Evolutionary conservation across 2,888 invertebrate species (phyloP), one percentile per base, ranked within the genome.

Genomic region (Calameuta idolon): DNA sequence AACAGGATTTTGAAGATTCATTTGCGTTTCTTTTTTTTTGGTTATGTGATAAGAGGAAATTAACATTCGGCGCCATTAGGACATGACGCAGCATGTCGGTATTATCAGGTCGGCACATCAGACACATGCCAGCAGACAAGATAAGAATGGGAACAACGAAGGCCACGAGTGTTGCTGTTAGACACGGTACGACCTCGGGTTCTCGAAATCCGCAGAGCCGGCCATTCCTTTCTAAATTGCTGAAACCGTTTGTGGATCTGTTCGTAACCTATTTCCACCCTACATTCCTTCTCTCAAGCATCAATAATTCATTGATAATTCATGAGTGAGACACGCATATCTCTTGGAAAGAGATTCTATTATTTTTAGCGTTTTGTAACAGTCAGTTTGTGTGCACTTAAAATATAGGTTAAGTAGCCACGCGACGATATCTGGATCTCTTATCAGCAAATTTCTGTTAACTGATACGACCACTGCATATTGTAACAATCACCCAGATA

Each of bases 151-250:
- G 31, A 71, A 23, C 12, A 34, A 71, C 15, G 71, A 71, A 71
- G 71, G 71, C 71, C 71, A 71, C 71, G 71, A 71, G 23, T 33
- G 69, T 71, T 23, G 71, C 34, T 71, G 55, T 55, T 55, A 55
- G 55, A 55, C 55, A 23, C 55, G 55, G 23, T 55, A 55, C 55
- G 55, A 55, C 55, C 55, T 55, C 55, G 55, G 55, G 5, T 55
- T 55, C 55, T 55, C 71, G 34, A 71, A 71, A 71, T 71, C 71
- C 71, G 71, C 31, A 55, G 55, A 55, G 23, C 55, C 55, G 55
- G 71, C 71, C 23, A 34, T 34, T 71, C 71, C 71, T 71, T 71
- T 71, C 71, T 71, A 71, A 71, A 71, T 55, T 23, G 55, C 55
- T 55, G 55, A 55, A 55, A 55, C 55, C 55, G 23, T 55, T 55